These are phyloP conservation scores for Telmatochromis sp. DNA, from an alignment of 2,113 vertebrate genomes.

Conservation along the genomic window DNA sequence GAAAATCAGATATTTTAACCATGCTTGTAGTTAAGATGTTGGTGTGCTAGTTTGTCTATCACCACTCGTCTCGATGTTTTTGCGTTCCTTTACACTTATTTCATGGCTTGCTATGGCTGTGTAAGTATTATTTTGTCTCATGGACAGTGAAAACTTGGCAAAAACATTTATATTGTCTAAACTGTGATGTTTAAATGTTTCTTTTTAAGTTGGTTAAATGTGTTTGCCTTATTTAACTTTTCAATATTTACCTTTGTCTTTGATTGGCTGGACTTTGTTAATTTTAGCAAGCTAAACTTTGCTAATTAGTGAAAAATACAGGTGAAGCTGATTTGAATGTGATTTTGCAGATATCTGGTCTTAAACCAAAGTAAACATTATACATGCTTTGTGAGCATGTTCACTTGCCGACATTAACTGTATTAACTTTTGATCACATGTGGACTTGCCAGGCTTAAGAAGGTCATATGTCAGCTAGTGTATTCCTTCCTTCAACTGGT, in stretches of 20 bases:
- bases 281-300: background rate
- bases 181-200: background rate
- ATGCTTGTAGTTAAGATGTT: background rate
- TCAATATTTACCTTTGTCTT: background rate
- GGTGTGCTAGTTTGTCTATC: accelerated
- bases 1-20: background rate
- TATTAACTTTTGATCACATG: background rate
- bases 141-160: background rate
- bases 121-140: background rate
- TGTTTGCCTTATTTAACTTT: background rate
- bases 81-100: background rate
- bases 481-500: background rate
- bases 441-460: background rate
- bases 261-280: background rate
- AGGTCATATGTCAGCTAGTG: background rate
- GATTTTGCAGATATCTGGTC: background rate
- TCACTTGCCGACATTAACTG: background rate
- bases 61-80: background rate
- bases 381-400: background rate
- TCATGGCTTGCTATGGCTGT: background rate
- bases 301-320: background rate
- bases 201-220: background rate
- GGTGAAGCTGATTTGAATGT: background rate
- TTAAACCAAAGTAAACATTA: background rate
- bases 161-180: background rate